Evolutionary conservation across 2,888 invertebrate species (phyloP), one percentile per base, ranked within the genome.

Genomic region (Phortica okadai): DNA sequence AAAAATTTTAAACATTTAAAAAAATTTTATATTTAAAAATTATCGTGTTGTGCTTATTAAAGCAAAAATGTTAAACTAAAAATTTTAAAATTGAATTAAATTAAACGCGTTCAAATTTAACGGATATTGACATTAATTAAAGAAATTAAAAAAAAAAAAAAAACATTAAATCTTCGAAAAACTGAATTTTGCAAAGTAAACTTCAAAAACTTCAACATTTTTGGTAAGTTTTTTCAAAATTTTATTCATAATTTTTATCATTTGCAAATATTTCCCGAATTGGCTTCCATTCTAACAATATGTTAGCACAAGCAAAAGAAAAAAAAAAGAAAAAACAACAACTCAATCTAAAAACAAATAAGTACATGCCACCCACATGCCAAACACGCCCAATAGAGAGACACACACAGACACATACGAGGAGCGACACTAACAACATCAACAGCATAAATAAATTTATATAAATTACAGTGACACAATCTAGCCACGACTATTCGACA

Each of bases 251-350:
- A 50, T 72, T 72, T 11, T 72, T 8, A 7, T 11, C 50, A 73
- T 73, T 73, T 11, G 1, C 6, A 42, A 42, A 72, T 16, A 16
- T 67, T 67, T 10, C 4, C 10, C 4, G 21, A 58, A 58, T 14
- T 42, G 33, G 14, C n/a, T 58, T 4, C 25, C 6, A 58, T 58
- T n/a, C 58, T 8, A 14, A 42, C 73, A 58, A 74, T 67, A 54
- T 69, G 69, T 67, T 75, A 75, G 66, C 64, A 41, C 44, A 5
- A 42, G 16, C 6, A 67, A 67, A n/a, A 64, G 33, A 41, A 64
- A 25, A 64, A 33, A 64, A 25, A 4, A 25, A 41, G 7, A 64
- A 2, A 64, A 25, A 33, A 10, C 25, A 10, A 66, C 66, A 41
- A 33, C 33, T 33, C 14, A 50, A 11, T 50, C 10, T 50, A 50